Evolutionary conservation across 92 coral and sea anemone species (phyloP), one percentile per base, ranked within the genome.

Genomic region (Porites rus): DNA sequence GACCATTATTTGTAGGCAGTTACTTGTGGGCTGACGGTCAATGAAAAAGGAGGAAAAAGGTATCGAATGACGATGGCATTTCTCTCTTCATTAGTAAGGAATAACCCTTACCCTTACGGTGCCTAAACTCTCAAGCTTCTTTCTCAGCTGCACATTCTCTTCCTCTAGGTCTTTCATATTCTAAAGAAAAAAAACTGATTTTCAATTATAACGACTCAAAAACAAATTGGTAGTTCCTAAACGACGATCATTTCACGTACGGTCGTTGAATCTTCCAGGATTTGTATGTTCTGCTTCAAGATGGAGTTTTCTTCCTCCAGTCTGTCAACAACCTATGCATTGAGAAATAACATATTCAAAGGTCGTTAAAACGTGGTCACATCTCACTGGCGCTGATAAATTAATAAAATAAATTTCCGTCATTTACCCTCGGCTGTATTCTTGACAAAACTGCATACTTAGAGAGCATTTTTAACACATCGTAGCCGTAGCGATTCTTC

Each of bases 91-190:
- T 14, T 7, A 8, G 14, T 1, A 18, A 38, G 31, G 6, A 18
- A 18, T 10, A 21, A 10, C 13, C 69, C 86, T 70, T 31, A 81
- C 86, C 54, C 17, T 70, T n/a, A 77, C 56, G 46, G 69, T 58
- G 58, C 51, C 65, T 38, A 81, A 60, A 22, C 59, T n/a, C 22
- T 70, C 86, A 69, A 81, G 58, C 77, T 67, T 90, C 38, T 80
- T 90, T 71, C 93, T 82, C 8, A 90, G 66, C 51, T 72, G 60
- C 9, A 87, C 78, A 67, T 90, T 90, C 38, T 90, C 86, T 13
- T 85, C 58, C 69, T 85, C 90, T 5, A 90, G 69, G 9, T 80
- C 90, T 76, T 80, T 77, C 85, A 83, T 90, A 54, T 75, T 90
- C 93, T 90, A 38, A 38, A 38, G 0, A 0, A 38, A 38, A 38